Evolutionary conservation across 2,797 vertebrate species (phyloP).

Genomic region (Steatocranus sp.): DNA sequence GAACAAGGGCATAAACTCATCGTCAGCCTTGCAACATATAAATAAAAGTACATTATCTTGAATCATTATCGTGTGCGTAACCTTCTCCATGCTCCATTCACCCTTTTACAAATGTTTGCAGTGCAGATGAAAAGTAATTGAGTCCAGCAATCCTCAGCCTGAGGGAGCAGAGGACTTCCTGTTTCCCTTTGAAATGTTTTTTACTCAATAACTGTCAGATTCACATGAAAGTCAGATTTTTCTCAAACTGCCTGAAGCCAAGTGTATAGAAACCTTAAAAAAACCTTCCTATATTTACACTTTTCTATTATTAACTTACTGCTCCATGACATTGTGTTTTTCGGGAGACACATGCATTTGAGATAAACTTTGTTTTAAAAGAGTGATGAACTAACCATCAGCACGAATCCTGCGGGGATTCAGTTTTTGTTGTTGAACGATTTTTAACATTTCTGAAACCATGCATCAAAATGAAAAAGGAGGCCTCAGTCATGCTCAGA

Average conservation of each 20-base stretch:
- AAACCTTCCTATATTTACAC: neutral
- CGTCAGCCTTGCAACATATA: neutral
- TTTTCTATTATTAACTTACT: neutral
- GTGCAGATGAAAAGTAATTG: neutral
- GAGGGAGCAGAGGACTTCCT: neutral
- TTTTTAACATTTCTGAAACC: neutral
- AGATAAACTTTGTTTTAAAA: neutral
- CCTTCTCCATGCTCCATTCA: neutral
- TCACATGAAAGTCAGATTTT: neutral
- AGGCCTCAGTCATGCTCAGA: neutral
- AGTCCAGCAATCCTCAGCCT: fast-evolving
- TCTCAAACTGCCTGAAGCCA: neutral
- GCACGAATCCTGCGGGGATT: fast-evolving
- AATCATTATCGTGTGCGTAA: no score
- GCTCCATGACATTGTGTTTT: fast-evolving
- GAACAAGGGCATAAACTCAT: neutral
- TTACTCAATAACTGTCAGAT: neutral
- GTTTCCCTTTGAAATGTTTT: neutral
- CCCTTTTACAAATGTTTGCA: neutral
- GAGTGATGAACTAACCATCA: neutral
- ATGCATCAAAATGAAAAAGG: neutral
- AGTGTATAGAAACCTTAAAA: neutral
- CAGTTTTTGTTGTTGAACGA: neutral
- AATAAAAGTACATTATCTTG: neutral
- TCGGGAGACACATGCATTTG: neutral